phyloP scores from a whole-genome alignment of 2,113 vertebrate species.

The Rhinogobius similis region DNA sequence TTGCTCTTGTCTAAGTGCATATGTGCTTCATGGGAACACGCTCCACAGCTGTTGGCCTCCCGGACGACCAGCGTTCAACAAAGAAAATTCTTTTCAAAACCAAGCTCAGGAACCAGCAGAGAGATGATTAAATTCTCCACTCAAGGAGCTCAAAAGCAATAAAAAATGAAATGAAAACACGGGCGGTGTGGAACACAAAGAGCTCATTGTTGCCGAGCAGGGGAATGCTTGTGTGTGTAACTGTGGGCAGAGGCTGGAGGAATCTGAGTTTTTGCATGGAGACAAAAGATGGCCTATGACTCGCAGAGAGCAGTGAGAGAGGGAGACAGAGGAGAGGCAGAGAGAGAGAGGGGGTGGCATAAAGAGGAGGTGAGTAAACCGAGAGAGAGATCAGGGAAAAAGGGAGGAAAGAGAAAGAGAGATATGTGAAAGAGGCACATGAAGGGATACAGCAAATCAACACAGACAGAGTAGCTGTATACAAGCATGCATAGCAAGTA shows the following conservation, averaged over 20 bases:
- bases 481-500: not conserved
- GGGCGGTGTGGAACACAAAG: constrained; percentile 65
- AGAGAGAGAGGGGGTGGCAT: not conserved
- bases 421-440: constrained; percentile 36
- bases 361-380: too few relatives aligned
- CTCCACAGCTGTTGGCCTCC: constrained; percentile 44
- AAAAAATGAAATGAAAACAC: constrained; percentile 75
- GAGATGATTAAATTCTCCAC: constrained; percentile 66
- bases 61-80: constrained; percentile 29
- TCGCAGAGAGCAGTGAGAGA: constrained; percentile 17
- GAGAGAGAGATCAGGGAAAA: not conserved
- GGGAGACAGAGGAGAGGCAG: not conserved
- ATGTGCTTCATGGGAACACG: constrained; percentile 29
- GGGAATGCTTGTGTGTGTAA: constrained; percentile 71
- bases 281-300: constrained; percentile 73
- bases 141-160: constrained; percentile 67
- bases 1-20: constrained; percentile 24
- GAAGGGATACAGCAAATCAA: constrained; percentile 31
- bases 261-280: constrained; percentile 72
- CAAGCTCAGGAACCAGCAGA: constrained; percentile 53
- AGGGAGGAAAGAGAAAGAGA: not conserved
- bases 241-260: constrained; percentile 60
- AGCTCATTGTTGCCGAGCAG: constrained; percentile 65
- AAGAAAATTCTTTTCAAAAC: constrained; percentile 50
- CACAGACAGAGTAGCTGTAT: constrained; percentile 3